These are phyloP conservation scores for Polyommatus iphigenia DNA, from an alignment of 2,888 invertebrate species.

Conservation along the genomic window DNA sequence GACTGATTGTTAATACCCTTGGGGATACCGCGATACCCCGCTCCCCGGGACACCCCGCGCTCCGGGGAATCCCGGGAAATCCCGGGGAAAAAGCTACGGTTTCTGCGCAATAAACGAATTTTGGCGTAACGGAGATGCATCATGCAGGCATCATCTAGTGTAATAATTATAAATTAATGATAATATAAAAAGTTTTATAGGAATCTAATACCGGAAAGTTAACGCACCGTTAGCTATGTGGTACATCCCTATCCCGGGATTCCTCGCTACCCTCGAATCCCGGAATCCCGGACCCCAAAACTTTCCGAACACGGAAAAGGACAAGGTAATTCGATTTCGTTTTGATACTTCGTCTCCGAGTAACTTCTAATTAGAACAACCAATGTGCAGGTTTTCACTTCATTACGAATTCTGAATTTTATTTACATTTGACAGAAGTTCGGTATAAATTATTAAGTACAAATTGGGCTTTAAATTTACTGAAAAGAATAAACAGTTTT, in stretches of 20 bases:
- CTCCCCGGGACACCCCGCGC: constrained; percentile 16
- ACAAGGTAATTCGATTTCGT: constrained; percentile 19
- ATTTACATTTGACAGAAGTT: background rate
- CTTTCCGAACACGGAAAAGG: constrained; percentile 1
- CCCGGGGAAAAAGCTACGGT: background rate
- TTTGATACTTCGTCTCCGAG: constrained; percentile 27
- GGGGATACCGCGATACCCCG: constrained; percentile 24
- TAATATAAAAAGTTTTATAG: no score
- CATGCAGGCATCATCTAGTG: no score
- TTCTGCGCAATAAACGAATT: no score
- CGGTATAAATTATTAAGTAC: no score
- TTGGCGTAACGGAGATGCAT: no score
- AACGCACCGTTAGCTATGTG: background rate
- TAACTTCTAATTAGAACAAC: constrained; percentile 11
- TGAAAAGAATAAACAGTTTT: background rate
- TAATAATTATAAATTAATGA: no score
- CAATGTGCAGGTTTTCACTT: constrained; percentile 4
- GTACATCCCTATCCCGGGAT: background rate
- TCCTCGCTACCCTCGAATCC: background rate
- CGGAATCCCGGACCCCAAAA: background rate
- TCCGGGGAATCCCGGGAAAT: constrained; percentile 19
- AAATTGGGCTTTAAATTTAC: background rate
- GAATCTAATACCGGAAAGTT: no score
- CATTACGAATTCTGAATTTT: constrained; percentile 11
- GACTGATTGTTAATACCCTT: constrained; percentile 49